Base-by-base conservation (phyloP, 1,140 invertebrate species). In the Drosophila baimaii region DNA sequence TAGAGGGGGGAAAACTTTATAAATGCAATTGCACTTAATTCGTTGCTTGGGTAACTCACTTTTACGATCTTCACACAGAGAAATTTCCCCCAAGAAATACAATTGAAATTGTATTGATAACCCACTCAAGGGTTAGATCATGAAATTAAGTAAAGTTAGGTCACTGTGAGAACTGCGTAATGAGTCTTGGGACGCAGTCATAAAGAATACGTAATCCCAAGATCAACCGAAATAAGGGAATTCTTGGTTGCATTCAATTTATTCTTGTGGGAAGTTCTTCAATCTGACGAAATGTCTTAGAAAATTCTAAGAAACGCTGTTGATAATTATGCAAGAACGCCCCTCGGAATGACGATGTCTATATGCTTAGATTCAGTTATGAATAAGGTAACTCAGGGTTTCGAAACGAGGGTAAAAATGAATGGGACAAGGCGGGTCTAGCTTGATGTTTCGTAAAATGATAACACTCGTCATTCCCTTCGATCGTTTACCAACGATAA, bases 1-100 rank as follows among this genome's bases (percentile, higher is more conserved):
- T 44, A 56, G 63, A 46, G 15, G 47, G 47, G 23, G 47, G n/a
- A 56, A 62, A 37, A 49, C 33, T 58, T 65, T 51, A 25, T 33
- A 59, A 58, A 43, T 68, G 72, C 62, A 77, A 77, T 76, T 77
- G 61, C 61, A 66, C 51, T 76, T 76, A 35, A 51, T 64, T 76
- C 33, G 21, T 46, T 15, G 44, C 43, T 29, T 73, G 70, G 35
- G 72, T 75, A 74, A 74, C 46, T 66, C 35, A 35, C 65, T 66
- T 69, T 69, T 54, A 69, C 19, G 65, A 47, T 43, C 65, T 69
- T 69, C 65, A 43, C 65, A 43, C 65, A 69, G 61, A 31, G 62
- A 62, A 62, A 33, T 33, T 3, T 9, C 25, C 10, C 2, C 19
- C n/a, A 15, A 17, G 13, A 25, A 58, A 52, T 74, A 21, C 56